These are phyloP conservation scores for Trissolcus brochymenae DNA, from an alignment of 2,888 invertebrate genomes.

Conservation along the genomic window DNA sequence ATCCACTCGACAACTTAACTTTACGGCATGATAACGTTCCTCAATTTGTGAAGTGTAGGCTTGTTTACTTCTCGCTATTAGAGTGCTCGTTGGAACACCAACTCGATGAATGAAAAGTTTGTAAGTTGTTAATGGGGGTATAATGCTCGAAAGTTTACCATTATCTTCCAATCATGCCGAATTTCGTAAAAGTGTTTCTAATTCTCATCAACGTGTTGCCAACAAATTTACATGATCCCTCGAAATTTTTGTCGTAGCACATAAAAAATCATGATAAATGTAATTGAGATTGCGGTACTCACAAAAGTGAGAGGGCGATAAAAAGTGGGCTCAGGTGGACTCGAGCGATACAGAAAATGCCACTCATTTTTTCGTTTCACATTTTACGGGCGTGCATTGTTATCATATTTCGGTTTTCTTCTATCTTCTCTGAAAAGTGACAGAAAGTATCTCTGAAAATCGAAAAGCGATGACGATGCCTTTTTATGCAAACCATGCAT, in stretches of 20 bases:
- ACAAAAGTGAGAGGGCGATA: conserved; percentile 48
- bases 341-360: conserved; percentile 5
- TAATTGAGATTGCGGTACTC: conserved; percentile 54
- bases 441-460: neutral
- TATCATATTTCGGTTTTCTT: conserved; percentile 5
- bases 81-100: conserved; percentile 16
- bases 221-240: conserved; percentile 48
- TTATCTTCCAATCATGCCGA: too few species aligned
- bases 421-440: conserved; percentile 11
- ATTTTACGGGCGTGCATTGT: conserved; percentile 13
- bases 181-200: too few species aligned
- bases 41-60: conserved; percentile 20
- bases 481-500: too few species aligned
- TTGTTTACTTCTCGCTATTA: conserved; percentile 22
- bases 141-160: too few species aligned
- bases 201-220: conserved; percentile 44
- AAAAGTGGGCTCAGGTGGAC: conserved; percentile 56
- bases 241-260: conserved; percentile 13
- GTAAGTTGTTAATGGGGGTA: conserved; percentile 9
- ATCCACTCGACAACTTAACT: conserved; percentile 40
- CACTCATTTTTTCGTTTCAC: conserved; percentile 16
- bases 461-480: too few species aligned
- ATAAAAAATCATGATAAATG: conserved; percentile 37
- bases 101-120: conserved; percentile 27
- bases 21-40: conserved; percentile 40